Percentiles rank a stretch among this genome's conserved stretches.
Conservation (phyloP, 2,797 vertebrate genomes). For the Arrhamphus sclerolepis region DNA sequence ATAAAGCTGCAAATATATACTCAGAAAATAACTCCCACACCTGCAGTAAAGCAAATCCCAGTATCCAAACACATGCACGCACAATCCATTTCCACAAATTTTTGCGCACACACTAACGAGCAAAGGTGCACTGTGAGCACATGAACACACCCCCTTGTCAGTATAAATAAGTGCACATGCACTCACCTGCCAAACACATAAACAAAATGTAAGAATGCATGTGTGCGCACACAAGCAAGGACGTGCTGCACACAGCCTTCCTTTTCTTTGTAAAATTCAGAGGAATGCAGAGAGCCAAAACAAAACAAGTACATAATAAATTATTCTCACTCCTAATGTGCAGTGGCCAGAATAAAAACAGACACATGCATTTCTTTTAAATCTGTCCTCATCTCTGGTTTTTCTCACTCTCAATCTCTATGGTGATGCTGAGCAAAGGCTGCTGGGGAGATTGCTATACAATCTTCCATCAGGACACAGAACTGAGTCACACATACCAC, state of each 20-base stretch:
- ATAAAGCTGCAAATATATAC: constrained; percentile 60
- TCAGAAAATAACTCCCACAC: constrained; percentile 71
- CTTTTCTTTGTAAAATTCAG: constrained; percentile 12
- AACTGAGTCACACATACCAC: constrained; percentile 78
- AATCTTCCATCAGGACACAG: constrained; percentile 69
- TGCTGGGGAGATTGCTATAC: constrained; percentile 59
- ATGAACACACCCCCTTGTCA: constrained; percentile 47
- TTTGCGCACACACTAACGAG: constrained; percentile 18
- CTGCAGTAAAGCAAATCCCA: constrained; percentile 66
- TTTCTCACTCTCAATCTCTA: constrained; percentile 60
- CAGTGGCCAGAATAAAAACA: constrained; percentile 36
- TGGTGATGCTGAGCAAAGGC: constrained; percentile 64
- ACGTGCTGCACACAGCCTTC: constrained; percentile 17
- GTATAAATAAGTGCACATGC: constrained; percentile 26
- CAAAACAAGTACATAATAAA: constrained; percentile 32
- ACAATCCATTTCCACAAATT: constrained; percentile 23
- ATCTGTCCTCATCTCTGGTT: constrained; percentile 43
- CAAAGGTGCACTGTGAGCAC: constrained; percentile 14
- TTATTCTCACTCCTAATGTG: constrained; percentile 9
- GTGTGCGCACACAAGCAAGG: constrained; percentile 41
- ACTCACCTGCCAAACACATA: constrained; percentile 46
- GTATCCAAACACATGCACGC: constrained; percentile 30
- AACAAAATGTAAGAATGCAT: constrained; percentile 54
- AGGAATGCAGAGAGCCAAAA: constrained; percentile 34
- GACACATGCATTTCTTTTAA: constrained; percentile 36